Base-by-base conservation (phyloP, 2,797 vertebrate species). In the Cercopithecus mitis region DNA sequence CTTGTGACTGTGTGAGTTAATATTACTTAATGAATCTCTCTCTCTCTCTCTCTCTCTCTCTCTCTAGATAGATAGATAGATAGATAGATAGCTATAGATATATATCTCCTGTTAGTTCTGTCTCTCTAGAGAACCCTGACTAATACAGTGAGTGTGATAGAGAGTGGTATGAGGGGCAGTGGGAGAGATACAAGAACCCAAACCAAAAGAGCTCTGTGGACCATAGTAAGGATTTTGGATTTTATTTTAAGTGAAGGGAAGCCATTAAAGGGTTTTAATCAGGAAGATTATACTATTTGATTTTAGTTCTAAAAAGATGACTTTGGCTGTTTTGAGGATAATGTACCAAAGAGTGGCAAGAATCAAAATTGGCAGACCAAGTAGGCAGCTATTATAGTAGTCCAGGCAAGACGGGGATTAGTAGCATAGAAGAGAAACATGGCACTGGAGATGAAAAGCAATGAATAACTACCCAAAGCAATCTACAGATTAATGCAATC, bases 291-390 rank as follows among this genome's bases (percentile, higher is more conserved):
- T 41, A 47, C 6, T 10, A 58, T 45, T 47, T 86, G 57, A 82
- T 70, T 95, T 95, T 87, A 80, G 33, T 41, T 96, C 77, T 47
- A 73, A 47, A 81, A 86, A 57, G 30, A 70, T 91, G 43, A 82
- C 30, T 97, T 22, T 94, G 81, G 43, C 43, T 94, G 80, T 61
- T 77, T 20, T 39, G 50, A 92, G 27, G 19, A 50, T 57, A 85
- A 57, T 30, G 36, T 61, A 76, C 17, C 39, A 70, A 43, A 39
- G 25, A n/a, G 52, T 64, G 52, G 52, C n/a, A 95, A 89, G 83
- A 81, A 50, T 61, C 84, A 90, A 88, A 87, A 79, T 0, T 33
- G 52, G 22, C 52, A 94, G 81, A 58, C 24, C 36, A 83, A 85
- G 47, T 43, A 90, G 58, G 30, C 61, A 17, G 20, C 24, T 45